Evolutionary conservation across 2,797 vertebrate genomes (phyloP).

Genomic region (Melanotaenia boesemani): DNA sequence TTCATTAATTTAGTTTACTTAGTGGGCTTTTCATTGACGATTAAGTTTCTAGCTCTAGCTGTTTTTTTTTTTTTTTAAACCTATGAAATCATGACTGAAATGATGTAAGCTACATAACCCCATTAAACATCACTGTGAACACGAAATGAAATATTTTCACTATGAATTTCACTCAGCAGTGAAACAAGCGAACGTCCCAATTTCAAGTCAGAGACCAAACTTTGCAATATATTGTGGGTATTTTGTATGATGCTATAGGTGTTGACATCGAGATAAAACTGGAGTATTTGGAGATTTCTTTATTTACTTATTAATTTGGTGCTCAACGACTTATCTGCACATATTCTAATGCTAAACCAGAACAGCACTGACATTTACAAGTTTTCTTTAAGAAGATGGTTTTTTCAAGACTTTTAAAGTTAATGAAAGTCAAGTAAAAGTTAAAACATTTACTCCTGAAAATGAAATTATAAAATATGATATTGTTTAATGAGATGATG

Average conservation of each 20-base stretch:
- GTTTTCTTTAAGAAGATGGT: slow-evolving; percentile 11
- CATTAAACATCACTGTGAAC: slow-evolving; percentile 10
- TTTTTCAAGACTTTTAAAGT: slow-evolving; percentile 3
- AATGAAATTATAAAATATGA: slow-evolving; percentile 1
- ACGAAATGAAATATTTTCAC: slow-evolving; percentile 17
- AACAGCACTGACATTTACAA: slow-evolving; percentile 31
- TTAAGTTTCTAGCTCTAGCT: slow-evolving; percentile 28
- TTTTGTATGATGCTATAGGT: not conserved
- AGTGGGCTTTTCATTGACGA: slow-evolving; percentile 22
- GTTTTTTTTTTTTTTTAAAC: slow-evolving; percentile 21
- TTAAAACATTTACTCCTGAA: slow-evolving; percentile 4
- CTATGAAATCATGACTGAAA: slow-evolving; percentile 17
- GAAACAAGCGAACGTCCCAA: not conserved
- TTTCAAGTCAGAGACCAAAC: slow-evolving; percentile 22
- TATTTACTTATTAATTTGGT: not conserved
- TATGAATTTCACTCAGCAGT: slow-evolving; percentile 8
- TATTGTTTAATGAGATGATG: not conserved
- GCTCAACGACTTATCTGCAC: not conserved
- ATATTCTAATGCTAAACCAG: slow-evolving; percentile 9
- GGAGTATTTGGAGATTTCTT: slow-evolving; percentile 4
- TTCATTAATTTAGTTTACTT: slow-evolving; percentile 33
- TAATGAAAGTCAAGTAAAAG: not conserved
- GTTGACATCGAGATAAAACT: slow-evolving; percentile 11
- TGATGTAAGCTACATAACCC: slow-evolving; percentile 10
- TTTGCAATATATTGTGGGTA: slow-evolving; percentile 13